phyloP scores from a whole-genome alignment of 1,140 invertebrate species.

The Solenopsis fugax region DNA sequence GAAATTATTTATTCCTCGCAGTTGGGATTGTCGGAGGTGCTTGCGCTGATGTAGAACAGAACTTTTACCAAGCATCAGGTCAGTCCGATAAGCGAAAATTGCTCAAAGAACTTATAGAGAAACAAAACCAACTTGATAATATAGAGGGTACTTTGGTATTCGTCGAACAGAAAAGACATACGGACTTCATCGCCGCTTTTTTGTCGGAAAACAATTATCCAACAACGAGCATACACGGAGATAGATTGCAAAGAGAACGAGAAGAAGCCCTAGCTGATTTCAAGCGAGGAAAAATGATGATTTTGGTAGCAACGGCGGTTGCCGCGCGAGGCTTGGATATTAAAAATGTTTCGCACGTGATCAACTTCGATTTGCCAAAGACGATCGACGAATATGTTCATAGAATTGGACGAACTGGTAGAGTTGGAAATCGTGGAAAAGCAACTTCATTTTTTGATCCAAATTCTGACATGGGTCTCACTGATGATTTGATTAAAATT shows the following conservation, averaged over 20 bases:
- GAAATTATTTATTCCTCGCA: conserved; percentile 94
- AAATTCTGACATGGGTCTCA: conserved; percentile 88
- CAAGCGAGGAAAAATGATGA: conserved; percentile 90
- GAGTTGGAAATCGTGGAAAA: conserved; percentile 96
- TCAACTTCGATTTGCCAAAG: conserved; percentile 97
- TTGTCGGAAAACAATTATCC: conserved; percentile 90
- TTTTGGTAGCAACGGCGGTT: conserved; percentile 97
- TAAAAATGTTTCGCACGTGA: conserved; percentile 93
- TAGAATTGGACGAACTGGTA: conserved; percentile 97
- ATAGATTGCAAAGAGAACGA: conserved; percentile 95
- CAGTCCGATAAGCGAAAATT: conserved; percentile 91
- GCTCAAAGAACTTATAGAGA: conserved; percentile 90
- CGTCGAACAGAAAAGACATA: conserved; percentile 95
- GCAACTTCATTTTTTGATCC: conserved; percentile 95
- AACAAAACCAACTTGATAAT: conserved; percentile 78
- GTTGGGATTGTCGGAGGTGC: conserved; percentile 96
- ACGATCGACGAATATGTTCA: conserved; percentile 97
- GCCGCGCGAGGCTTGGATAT: conserved; percentile 96
- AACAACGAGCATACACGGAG: conserved; percentile 97
- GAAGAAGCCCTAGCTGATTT: conserved; percentile 96
- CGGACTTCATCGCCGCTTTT: conserved; percentile 94
- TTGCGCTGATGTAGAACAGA: conserved; percentile 95
- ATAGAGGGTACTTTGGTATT: conserved; percentile 93
- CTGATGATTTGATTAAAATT: conserved; percentile 90
- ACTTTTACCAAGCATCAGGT: conserved; percentile 91